Evolutionary conservation across 1,140 invertebrate genomes (phyloP), one percentile per base, ranked within the genome.

Genomic region (Heliconius hermathena): DNA sequence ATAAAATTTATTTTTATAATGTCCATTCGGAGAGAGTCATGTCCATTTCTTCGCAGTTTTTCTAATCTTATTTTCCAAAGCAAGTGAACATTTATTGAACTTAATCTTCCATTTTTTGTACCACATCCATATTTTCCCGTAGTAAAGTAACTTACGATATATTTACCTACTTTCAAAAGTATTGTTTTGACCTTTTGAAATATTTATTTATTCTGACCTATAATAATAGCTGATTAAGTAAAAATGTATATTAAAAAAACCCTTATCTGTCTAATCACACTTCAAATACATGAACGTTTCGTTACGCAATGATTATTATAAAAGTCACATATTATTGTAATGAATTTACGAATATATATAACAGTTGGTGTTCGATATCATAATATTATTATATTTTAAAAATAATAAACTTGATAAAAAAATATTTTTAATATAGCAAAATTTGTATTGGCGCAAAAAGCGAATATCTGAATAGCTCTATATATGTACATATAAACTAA

Each of bases 231-330:
- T 66, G 60, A 66, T 66, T 66, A 66, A 13, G 22, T 29, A 66
- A 66, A 66, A 66, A 26, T 29, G 4, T 66, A 26, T 26, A 29
- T 52, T 8, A 11, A 9, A 57, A 26, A 66, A 26, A 66, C 29
- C 11, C 60, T 66, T 66, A 66, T 66, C 22, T 26, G 11, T 16
- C 60, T 66, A 66, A 66, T 66, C 60, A 66, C 60, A 66, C 22
- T 66, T n/a, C 13, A 66, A 66, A 66, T 13, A 66, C 60, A 29
- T 66, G 60, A 72, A 72, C 38, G n/a, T 72, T 72, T 72, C 3
- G n/a, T 72, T 72, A 74, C 49, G 49, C 26, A 74, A 76, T 70
- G 60, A 18, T 70, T 70, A 46, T 46, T 36, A 71, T 22, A 66
- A 16, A 26, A 66, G 3, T 66, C 1, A 26, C 22, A 29, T 66